A percentile compares a stretch with the other conserved stretches of the same genome.
These are phyloP conservation scores for Threskiornis aethiopicus DNA, from an alignment of 2,797 vertebrate genomes.

Conservation along the genomic window DNA sequence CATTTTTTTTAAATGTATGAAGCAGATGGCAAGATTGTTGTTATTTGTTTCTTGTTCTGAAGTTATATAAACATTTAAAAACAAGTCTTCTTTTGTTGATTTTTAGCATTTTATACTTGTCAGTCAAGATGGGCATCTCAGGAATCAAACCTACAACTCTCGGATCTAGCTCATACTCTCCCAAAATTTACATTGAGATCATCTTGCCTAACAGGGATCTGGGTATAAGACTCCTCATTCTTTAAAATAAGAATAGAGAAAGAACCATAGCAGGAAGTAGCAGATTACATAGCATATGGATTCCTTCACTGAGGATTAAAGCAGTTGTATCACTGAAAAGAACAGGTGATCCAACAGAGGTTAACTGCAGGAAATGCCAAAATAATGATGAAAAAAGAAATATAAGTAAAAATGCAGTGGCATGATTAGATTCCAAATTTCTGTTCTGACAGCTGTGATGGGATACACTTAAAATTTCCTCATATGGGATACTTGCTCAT, in stretches of 20 bases:
- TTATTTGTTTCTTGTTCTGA: neutral
- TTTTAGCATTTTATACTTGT: neutral
- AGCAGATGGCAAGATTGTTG: conserved; percentile 26
- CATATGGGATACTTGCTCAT: neutral
- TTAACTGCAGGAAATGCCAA: neutral
- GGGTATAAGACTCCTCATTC: neutral
- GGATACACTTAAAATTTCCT: neutral
- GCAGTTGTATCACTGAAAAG: neutral
- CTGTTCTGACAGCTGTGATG: neutral
- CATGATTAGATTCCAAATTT: neutral
- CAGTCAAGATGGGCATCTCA: neutral
- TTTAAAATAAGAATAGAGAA: neutral
- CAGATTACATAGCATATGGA: neutral
- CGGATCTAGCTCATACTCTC: neutral
- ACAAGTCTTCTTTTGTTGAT: neutral
- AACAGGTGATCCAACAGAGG: neutral
- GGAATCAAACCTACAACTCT: neutral
- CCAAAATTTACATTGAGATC: neutral
- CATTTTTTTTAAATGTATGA: neutral
- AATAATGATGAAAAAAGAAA: neutral
- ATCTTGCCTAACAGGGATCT: neutral
- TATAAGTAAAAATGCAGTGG: neutral
- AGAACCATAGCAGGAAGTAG: neutral
- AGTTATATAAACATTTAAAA: neutral
- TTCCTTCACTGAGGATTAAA: neutral